Conservation (phyloP, 2,113 vertebrate species). For the Mesembrinibis cayennensis region DNA sequence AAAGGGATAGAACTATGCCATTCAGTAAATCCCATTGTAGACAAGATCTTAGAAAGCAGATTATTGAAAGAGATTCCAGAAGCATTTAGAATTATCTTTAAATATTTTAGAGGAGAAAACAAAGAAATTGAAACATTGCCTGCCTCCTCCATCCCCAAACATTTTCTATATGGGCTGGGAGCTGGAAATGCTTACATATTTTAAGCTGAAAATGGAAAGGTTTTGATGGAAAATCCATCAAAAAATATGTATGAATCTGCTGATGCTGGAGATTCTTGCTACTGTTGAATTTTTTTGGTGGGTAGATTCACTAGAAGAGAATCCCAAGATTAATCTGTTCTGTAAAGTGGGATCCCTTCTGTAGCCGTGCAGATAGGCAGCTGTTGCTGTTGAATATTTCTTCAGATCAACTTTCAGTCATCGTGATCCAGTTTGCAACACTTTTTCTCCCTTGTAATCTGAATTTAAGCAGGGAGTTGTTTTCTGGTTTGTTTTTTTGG, state of each 20-base stretch:
- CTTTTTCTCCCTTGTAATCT: neutral
- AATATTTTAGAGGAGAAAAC: neutral
- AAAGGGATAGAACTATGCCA: neutral
- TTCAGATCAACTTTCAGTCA: neutral
- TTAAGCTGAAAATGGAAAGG: neutral
- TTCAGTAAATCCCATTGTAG: neutral
- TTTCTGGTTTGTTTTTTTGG: neutral
- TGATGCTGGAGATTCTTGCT: neutral
- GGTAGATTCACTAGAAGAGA: neutral
- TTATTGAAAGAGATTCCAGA: neutral
- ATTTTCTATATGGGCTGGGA: neutral
- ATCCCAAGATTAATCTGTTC: neutral
- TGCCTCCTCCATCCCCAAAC: accelerated
- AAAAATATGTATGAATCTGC: neutral
- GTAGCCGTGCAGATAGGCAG: neutral
- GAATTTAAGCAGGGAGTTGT: neutral
- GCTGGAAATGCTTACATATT: neutral
- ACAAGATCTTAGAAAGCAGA: neutral
- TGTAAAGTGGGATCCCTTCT: neutral
- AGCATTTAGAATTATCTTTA: neutral
- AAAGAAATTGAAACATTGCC: neutral
- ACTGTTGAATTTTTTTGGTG: neutral
- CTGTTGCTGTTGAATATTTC: neutral
- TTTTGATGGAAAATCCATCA: neutral
- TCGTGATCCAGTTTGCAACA: neutral